phyloP scores from a whole-genome alignment of 2,797 vertebrate species.

The Malurus splendens region DNA sequence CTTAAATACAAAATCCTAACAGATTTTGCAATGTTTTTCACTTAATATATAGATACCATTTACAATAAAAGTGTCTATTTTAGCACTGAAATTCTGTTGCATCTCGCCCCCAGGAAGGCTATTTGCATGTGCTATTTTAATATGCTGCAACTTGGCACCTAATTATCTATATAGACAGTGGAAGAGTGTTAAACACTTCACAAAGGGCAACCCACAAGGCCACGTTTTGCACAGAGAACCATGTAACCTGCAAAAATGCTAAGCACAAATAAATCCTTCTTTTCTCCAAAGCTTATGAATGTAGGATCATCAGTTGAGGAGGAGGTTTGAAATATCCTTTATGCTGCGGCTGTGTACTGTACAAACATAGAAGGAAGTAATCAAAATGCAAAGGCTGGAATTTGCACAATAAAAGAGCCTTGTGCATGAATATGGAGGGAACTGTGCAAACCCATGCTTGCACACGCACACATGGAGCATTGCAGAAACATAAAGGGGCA shows the following conservation, averaged over 20 bases:
- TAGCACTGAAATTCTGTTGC: background rate
- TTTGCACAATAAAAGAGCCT: background rate
- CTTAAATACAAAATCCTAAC: background rate
- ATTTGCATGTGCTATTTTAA: background rate
- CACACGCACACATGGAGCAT: fast-evolving
- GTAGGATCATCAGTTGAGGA: background rate
- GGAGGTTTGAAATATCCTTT: background rate
- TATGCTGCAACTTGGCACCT: background rate
- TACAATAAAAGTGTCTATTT: background rate
- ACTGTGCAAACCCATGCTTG: background rate
- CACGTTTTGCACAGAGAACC: background rate
- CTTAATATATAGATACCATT: background rate
- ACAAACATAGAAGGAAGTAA: background rate
- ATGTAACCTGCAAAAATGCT: background rate
- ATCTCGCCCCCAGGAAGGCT: background rate
- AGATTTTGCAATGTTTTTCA: background rate
- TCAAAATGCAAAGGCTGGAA: constrained; percentile 13
- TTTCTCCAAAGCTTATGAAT: background rate
- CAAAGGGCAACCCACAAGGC: background rate
- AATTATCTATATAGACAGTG: background rate
- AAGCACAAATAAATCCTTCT: background rate
- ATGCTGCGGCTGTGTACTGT: background rate
- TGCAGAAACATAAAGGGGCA: background rate
- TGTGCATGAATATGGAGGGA: constrained; percentile 1
- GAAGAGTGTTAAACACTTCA: background rate